These are phyloP conservation scores for Stictocephala bisonia DNA, from an alignment of 2,888 invertebrate genomes.

Conservation along the genomic window DNA sequence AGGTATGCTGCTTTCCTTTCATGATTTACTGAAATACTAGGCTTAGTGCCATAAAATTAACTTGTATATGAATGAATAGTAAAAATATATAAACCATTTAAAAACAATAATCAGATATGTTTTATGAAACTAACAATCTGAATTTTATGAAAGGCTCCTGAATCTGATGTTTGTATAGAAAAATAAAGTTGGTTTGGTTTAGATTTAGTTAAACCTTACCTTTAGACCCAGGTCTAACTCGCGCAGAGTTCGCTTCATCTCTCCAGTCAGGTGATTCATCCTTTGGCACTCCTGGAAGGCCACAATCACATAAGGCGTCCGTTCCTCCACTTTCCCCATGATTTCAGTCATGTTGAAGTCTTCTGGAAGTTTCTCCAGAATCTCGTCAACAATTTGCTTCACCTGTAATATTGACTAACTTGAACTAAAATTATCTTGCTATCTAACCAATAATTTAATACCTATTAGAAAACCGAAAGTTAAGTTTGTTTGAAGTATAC, in stretches of 20 bases:
- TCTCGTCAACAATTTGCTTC: slow-evolving; percentile 94
- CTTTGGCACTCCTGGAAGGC: slow-evolving; percentile 96
- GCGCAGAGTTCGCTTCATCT: slow-evolving; percentile 89
- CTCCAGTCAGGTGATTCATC: slow-evolving; percentile 92
- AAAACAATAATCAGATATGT: too few species aligned
- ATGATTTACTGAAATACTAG: too few species aligned
- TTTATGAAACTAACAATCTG: neutral
- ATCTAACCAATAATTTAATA: too few species aligned
- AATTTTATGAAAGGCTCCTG: neutral
- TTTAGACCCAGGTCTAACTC: slow-evolving; percentile 95
- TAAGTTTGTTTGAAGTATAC: too few species aligned
- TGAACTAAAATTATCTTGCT: too few species aligned
- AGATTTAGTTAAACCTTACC: slow-evolving; percentile 64
- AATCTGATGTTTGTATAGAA: neutral
- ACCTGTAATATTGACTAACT: slow-evolving; percentile 77
- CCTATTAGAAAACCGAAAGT: too few species aligned
- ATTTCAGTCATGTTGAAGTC: slow-evolving; percentile 97
- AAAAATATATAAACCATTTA: too few species aligned
- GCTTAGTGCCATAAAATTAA: too few species aligned
- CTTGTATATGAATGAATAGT: too few species aligned
- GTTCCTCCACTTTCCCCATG: slow-evolving; percentile 94
- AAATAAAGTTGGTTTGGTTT: neutral
- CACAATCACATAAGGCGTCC: slow-evolving; percentile 96
- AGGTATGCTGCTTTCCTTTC: too few species aligned
- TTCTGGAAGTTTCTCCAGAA: slow-evolving; percentile 93